Base-by-base conservation (phyloP, 1,140 invertebrate species). In the Aphis craccivora region DNA sequence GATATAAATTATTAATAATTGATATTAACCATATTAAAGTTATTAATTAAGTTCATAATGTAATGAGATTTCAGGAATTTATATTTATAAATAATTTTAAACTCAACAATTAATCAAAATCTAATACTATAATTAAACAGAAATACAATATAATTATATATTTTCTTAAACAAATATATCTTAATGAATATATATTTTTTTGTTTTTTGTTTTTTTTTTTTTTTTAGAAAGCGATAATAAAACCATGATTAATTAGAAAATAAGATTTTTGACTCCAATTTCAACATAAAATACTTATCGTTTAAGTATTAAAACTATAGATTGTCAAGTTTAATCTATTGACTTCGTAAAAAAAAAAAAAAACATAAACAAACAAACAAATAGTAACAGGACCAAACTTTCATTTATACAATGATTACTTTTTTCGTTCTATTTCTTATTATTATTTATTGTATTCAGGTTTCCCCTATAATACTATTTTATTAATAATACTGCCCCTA, bases 311-410 rank as follows among this genome's bases (percentile, higher is more conserved):
- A 93, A 84, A 93, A 93, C 45, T 83, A 93, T 83, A 93, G 91
- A 93, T 93, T 93, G 91, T 93, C 91, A 53, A 93, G 48, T 93
- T 93, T 84, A 83, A 51, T n/a, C 81, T 93, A 93, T 23, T 93
- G 91, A 93, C 76, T 45, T 51, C 7, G 48, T 53, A 51, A 93
- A 84, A 53, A 35, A 89, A 37, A 89, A 51, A 45, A 1, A n/a
- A 87, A 4, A 87, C 8, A 87, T 20, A 87, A 88, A 45, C 25
- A 35, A 88, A n/a, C 30, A 51, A 51, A 88, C 48, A 51, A 48
- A 35, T 9, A 25, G 8, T 43, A 53, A 9, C 51, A 55, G 35
- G 37, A 90, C 25, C 67, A 60, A 91, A 37, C 11, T 90, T 35
- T 53, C 25, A 22, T 76, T 91, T 35, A 37, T 81, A 81, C 60